Conservation (phyloP, 2,888 invertebrate species). For the Folsomia manolachei region DNA sequence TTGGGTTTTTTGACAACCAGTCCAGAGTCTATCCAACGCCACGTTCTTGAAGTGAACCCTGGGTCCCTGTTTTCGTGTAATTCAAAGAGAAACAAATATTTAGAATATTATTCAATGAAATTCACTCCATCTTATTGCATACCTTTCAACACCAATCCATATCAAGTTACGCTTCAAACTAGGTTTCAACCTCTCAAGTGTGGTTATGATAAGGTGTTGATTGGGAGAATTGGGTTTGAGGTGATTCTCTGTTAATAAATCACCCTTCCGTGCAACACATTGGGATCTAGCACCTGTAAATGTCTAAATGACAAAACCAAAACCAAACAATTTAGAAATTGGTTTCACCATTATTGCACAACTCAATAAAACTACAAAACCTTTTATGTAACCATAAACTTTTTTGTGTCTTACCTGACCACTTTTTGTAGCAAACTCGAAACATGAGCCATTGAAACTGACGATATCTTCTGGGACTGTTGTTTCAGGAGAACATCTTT, state of each 20-base stretch:
- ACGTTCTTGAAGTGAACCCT: conserved; percentile 73
- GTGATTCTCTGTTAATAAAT: conserved; percentile 49
- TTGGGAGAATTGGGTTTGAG: conserved; percentile 49
- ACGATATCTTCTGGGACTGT: conserved; percentile 72
- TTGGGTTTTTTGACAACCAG: conserved; percentile 73
- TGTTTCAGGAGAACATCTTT: conserved; percentile 68
- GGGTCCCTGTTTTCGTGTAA: conserved; percentile 69
- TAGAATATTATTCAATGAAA: not conserved
- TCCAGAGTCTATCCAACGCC: conserved; percentile 91
- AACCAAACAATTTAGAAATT: too few species aligned
- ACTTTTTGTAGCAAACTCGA: conserved; percentile 64
- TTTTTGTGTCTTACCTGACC: conserved; percentile 38
- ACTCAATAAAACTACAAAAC: not conserved
- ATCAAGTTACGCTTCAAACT: conserved; percentile 79
- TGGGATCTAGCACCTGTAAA: conserved; percentile 76
- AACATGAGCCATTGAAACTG: conserved; percentile 81
- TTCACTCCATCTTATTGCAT: conserved; percentile 63
- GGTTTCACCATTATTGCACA: too few species aligned
- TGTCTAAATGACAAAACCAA: conserved; percentile 56
- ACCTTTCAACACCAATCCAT: conserved; percentile 88
- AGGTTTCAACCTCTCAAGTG: conserved; percentile 72
- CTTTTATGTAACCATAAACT: not conserved
- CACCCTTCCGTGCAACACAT: conserved; percentile 60
- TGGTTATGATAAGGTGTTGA: conserved; percentile 47
- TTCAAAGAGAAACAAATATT: too few species aligned